Evolutionary conservation across 1,140 invertebrate species (phyloP).

Genomic region (Drosophila funebris): DNA sequence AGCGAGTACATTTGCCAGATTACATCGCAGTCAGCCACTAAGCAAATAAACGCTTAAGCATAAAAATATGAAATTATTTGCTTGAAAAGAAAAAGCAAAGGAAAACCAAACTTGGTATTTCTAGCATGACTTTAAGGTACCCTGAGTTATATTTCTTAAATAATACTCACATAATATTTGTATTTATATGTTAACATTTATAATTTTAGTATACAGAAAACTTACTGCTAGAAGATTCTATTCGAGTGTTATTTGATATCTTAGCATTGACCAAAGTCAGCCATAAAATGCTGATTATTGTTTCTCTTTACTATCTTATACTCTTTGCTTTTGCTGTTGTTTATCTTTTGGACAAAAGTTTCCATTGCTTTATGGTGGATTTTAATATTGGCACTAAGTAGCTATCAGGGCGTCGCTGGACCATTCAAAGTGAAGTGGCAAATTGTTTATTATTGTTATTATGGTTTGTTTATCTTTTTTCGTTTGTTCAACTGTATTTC

Average conservation of each 20-base stretch:
- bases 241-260: no score
- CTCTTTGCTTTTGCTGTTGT: conserved; percentile 40
- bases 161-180: background rate
- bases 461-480: conserved; percentile 51
- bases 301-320: conserved; percentile 1
- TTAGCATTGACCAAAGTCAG: conserved; percentile 14
- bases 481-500: conserved; percentile 30
- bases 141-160: background rate
- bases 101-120: background rate
- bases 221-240: no score
- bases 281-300: conserved; percentile 75
- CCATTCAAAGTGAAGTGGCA: conserved; percentile 77
- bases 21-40: conserved; percentile 51
- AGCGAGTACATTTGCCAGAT: conserved; percentile 64
- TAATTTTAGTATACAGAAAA: no score
- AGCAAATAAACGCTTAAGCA: conserved; percentile 72
- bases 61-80: conserved; percentile 81
- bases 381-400: conserved; percentile 79
- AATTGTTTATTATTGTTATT: conserved; percentile 81
- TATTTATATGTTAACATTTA: background rate
- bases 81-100: conserved; percentile 13
- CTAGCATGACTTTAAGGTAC: background rate
- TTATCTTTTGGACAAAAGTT: conserved; percentile 55
- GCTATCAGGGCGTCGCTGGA: conserved; percentile 64
- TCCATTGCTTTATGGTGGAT: conserved; percentile 65